Percentiles rank a stretch among this genome's conserved stretches.
These are phyloP conservation scores for Artemia sinica DNA, from an alignment of 2,888 invertebrate species.

Conservation along the genomic window DNA sequence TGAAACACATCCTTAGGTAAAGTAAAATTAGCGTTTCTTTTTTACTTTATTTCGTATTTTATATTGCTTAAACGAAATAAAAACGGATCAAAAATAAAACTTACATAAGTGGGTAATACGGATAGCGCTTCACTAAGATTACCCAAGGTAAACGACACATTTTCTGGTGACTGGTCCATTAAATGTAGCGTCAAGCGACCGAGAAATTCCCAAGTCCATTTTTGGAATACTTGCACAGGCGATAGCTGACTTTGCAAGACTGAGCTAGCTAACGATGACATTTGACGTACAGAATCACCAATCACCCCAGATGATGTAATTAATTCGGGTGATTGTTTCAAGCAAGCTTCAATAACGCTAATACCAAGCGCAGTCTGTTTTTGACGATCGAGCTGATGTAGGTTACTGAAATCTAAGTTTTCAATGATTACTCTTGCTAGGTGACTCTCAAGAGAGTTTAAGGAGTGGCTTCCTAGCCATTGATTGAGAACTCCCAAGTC, in stretches of 20 bases:
- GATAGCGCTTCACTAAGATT: neutral
- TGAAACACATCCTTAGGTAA: too few relatives aligned
- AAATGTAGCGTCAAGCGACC: constrained; percentile 3
- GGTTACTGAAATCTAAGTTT: neutral
- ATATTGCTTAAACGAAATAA: too few relatives aligned
- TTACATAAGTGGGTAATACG: too few relatives aligned
- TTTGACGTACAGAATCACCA: constrained; percentile 10
- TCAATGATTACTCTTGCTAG: neutral
- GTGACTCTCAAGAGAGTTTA: constrained; percentile 7
- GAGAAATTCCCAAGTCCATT: constrained; percentile 7
- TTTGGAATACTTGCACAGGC: constrained; percentile 9
- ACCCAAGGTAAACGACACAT: neutral
- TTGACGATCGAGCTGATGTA: neutral
- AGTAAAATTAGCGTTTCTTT: too few relatives aligned
- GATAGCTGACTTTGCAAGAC: neutral
- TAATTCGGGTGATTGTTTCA: neutral
- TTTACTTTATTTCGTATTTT: too few relatives aligned
- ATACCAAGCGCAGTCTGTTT: neutral
- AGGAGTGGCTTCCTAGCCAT: neutral
- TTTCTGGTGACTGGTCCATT: constrained; percentile 1
- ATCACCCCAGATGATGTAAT: neutral
- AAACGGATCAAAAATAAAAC: too few relatives aligned
- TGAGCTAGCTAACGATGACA: neutral
- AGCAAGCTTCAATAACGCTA: constrained; percentile 5
- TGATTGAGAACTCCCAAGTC: neutral